Percentiles rank a stretch among this genome's conserved stretches.
These are phyloP conservation scores for Brachyptera putata DNA, from an alignment of 2,888 invertebrate genomes.

Conservation along the genomic window DNA sequence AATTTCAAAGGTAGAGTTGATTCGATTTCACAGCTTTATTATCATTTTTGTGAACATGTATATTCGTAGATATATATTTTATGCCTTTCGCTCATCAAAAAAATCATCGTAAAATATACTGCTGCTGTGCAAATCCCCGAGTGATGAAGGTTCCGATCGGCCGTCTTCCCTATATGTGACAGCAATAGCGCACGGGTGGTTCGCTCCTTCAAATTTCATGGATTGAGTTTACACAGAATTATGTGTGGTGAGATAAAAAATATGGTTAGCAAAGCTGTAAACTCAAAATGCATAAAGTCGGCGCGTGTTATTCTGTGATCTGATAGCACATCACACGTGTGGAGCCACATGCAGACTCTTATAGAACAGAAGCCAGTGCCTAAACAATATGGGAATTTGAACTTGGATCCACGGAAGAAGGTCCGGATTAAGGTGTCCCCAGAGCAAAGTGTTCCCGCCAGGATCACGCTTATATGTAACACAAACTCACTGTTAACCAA, in stretches of 20 bases:
- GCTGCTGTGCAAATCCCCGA: too few relatives aligned
- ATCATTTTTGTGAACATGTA: neutral
- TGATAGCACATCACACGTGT: neutral
- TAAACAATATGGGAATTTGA: neutral
- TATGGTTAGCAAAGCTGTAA: conserved; percentile 2
- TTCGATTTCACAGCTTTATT: conserved; percentile 3
- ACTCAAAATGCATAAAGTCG: neutral
- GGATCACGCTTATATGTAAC: too few relatives aligned
- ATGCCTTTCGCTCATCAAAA: conserved; percentile 9
- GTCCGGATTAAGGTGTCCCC: too few relatives aligned
- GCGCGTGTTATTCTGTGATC: neutral
- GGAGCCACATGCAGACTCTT: too few relatives aligned
- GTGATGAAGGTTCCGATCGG: too few relatives aligned
- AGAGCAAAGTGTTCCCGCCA: too few relatives aligned
- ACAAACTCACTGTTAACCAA: too few relatives aligned
- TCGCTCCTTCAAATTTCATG: too few relatives aligned
- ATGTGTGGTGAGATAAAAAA: conserved; percentile 3
- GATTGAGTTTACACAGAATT: neutral
- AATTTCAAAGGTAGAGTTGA: neutral
- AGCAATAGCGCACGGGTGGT: too few relatives aligned
- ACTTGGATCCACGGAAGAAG: too few relatives aligned
- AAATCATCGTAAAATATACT: too few relatives aligned
- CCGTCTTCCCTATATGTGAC: too few relatives aligned
- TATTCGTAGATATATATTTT: neutral
- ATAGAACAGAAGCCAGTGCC: neutral